Evolutionary conservation across 2,797 vertebrate genomes (phyloP), one percentile per base, ranked within the genome.

Genomic region (Cygnus olor): DNA sequence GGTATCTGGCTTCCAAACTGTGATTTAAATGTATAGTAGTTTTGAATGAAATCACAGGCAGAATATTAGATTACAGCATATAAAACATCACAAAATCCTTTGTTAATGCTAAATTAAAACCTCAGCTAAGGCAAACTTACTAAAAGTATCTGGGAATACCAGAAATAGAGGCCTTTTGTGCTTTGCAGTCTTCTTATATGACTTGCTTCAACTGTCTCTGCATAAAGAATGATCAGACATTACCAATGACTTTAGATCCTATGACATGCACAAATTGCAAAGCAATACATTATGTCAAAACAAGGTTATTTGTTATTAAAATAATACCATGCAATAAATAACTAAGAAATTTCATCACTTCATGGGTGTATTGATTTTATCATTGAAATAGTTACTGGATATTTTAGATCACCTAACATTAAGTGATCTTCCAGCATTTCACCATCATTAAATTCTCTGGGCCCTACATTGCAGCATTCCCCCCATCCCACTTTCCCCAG

Each of bases 101-200:
- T 98, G 96, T 97, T 96, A 97, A 96, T 95, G 90, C 73, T 96
- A 95, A 98, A 97, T 98, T 98, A 94, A 96, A 96, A 89, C 64
- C 80, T 94, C 88, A 95, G 73, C 84, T 73, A 95, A 94, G 61
- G 51, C 77, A 97, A 97, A 93, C 65, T 95, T 83, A 63, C 84
- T 88, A 90, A 89, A 95, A 96, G 40, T 89, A 90, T 95, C 79
- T 63, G 78, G 77, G 76, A 93, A 73, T 94, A 78, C 30, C 84
- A 94, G 90, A 96, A 97, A 91, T 78, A 91, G 74, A 93, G 42
- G 40, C 28, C 54, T 94, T 94, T 85, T 93, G 64, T 78, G 64
- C 49, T 82, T 66, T 60, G 70, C 32, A 65, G 34, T 65, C 77
- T 95, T 92, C 86, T 93, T 81, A 47, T 77, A 71, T 82, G 85